Base-by-base conservation (phyloP, 2,888 invertebrate genomes). In the Stenchaetothrips biformis region DNA sequence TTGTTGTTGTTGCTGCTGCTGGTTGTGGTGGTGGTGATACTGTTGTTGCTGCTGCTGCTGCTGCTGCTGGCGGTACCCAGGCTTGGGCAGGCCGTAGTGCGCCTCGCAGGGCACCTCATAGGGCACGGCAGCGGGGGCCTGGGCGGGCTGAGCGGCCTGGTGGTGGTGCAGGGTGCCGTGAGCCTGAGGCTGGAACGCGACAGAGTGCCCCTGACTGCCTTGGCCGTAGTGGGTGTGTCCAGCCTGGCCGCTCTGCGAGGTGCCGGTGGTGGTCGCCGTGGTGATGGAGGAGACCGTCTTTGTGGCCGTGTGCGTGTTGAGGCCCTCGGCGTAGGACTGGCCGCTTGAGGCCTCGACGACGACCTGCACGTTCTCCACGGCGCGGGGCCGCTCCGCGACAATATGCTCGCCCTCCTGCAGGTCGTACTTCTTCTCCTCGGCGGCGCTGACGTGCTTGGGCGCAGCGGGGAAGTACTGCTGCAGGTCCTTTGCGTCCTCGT, bases 401-500 rank as follows among this genome's bases (percentile, higher is more conserved):
- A 74, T 11, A 25, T 25, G 67, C 25, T 74, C 67, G 67, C 67
- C 67, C 21, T 67, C 67, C 53, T 53, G 9, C 53, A 53, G 53
- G 53, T 4, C 9, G 53, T 53, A 13, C 13, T 53, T 13, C 53
- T 67, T 21, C n/a, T 67, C 67, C 25, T 74, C 21, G 67, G 25
- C 67, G 21, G 9, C 9, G 25, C 67, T 74, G 9, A 2, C 25
- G 67, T 74, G 25, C 25, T 74, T 74, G 9, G 67, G 67, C 67
- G 25, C 67, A 13, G 67, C 1, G 67, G 67, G 21, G 67, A 25
- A 74, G 67, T 74, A 74, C 67, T 74, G 21, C 25, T 74, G 67
- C 67, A 74, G 67, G 25, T 74, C 67, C 67, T 74, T 74, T 25
- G 25, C 67, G 67, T 74, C 67, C 25, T 74, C 25, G 67, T 74